Evolutionary conservation across 1,140 invertebrate species (phyloP), one percentile per base, ranked within the genome.

Genomic region (Chlorops oryzae): DNA sequence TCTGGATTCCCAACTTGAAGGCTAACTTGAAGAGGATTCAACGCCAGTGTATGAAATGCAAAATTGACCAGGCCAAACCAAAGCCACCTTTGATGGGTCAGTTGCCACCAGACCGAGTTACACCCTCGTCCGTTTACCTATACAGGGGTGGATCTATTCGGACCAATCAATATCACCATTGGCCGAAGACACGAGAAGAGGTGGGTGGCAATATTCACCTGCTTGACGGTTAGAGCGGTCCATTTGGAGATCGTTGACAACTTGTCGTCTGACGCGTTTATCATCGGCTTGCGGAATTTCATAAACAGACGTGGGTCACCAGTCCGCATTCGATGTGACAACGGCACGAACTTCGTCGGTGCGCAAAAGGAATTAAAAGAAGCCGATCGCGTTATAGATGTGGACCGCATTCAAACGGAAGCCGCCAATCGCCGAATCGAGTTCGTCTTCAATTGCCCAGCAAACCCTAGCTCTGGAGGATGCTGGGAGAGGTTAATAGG

Each of bases 271-370:
- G 46, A 22, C 6, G 23, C 22, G 34, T 46, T 15, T 13, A 35
- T 46, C 10, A 28, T 37, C n/a, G 27, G 17, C 6, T 17, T 46
- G 17, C 2, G 46, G 12, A 47, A 47, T 18, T 47, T 47, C 21
- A 47, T 49, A 15, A 40, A 27, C 20, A 17, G 37, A 4, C 2
- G 47, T 6, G 47, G 47, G 5, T 21, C 17, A n/a, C 48, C 48
- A 22, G 17, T 23, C 2, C 27, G 44, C 9, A 34, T 37, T 3
- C 61, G 61, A 38, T 65, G 56, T 15, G 75, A 74, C 43, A 63
- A 61, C 46, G 66, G 69, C n/a, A 72, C 64, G 3, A 73, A 74
- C 50, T 75, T 76, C 51, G 44, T 59, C 4, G 70, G 69, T 10
- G 48, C 40, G 18, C 53, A 64, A 45, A 49, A 48, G 1, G 51